Base-by-base conservation (phyloP, 1,140 invertebrate species). In the Psilanteris sp. region DNA sequence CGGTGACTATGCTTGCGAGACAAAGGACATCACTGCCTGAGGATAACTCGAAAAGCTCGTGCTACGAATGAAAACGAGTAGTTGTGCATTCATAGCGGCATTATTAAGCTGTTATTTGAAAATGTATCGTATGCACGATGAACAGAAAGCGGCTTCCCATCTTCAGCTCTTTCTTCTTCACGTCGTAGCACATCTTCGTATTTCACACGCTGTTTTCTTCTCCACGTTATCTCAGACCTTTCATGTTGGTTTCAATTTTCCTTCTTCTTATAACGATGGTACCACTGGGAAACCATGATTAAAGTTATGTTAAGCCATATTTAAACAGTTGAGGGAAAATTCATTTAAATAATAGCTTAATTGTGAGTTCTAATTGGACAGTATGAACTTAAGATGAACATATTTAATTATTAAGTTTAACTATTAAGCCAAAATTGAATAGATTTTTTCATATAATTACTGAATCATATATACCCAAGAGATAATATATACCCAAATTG, bases 71-170 rank as follows among this genome's bases (percentile, higher is more conserved):
- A 54, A 48, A 67, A 66, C 57, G 64, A 64, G 55, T 75, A 75
- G 62, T 68, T 74, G 46, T 26, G 72, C 72, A 68, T 75, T 75
- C 55, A 66, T 75, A 67, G 46, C 39, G 43, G 32, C 46, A 59
- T 68, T 50, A 75, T 75, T 68, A 75, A 75, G 64, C 54, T 67
- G 62, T 68, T 75, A 68, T 75, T 68, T 52, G 39, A 55, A 48
- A 46, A 62, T 55, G 71, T 62, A 74, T 74, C 15, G 18, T 39
- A 32, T 44, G 48, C 52, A 29, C 13, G n/a, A 20, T 27, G 26
- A 27, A 20, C 18, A 15, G 13, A 14, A 37, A 32, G 16, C 14
- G 22, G 16, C 26, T 48, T 50, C 43, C 20, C 52, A 50, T 50
- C 64, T 70, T 70, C 54, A n/a, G 46, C 29, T 43, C n/a, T n/a